Conservation (phyloP, 2,113 vertebrate species). For the Pungitius pungitius region DNA sequence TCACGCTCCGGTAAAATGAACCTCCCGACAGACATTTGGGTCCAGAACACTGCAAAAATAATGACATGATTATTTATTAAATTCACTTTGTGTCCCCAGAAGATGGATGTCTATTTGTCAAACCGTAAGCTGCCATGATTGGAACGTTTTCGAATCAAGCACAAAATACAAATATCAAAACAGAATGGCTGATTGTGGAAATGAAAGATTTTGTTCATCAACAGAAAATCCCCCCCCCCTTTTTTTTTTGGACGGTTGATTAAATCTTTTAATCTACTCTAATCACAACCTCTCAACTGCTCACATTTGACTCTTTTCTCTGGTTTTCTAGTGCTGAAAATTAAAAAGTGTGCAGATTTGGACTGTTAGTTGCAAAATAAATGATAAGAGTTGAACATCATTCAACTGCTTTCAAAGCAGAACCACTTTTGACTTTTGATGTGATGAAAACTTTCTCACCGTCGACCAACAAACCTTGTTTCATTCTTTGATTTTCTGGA, state of each 20-base stretch:
- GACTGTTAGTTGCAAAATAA: background rate
- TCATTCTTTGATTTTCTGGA: slow-evolving; percentile 11
- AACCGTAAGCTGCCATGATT: background rate
- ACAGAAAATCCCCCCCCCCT: background rate
- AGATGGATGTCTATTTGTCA: background rate
- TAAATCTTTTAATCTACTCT: background rate
- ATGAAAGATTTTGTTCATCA: background rate
- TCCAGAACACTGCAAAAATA: background rate
- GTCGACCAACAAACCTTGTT: background rate
- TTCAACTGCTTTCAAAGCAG: background rate
- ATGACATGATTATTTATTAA: background rate
- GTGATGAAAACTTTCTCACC: background rate
- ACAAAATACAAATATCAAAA: background rate
- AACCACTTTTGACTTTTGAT: background rate
- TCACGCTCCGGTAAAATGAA: background rate
- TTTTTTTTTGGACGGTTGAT: background rate
- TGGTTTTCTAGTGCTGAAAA: background rate
- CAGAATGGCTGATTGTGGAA: background rate
- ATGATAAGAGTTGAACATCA: too few species aligned
- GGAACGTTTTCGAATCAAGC: background rate
- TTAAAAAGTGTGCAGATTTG: background rate
- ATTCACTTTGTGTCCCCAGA: slow-evolving; percentile 1
- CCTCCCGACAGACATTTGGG: background rate
- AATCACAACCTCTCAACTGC: background rate
- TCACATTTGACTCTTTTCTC: background rate